Percentiles rank a stretch among this genome's conserved stretches.
Conservation (phyloP, 2,113 vertebrate genomes). For the Scatophagus argus region DNA sequence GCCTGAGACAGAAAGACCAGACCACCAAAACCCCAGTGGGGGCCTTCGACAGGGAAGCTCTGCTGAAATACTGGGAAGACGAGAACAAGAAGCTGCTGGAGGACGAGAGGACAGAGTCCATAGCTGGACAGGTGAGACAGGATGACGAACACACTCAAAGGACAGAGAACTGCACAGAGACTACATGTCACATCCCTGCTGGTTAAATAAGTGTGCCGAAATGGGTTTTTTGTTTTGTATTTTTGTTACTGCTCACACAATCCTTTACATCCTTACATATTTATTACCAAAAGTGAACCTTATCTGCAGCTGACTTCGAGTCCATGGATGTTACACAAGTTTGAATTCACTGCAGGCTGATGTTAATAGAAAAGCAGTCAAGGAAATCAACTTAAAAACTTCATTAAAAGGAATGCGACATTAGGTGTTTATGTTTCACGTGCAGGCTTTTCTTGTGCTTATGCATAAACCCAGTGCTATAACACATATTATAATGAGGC, state of each 20-base stretch:
- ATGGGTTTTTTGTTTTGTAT: too few relatives aligned
- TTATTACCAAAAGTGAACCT: neutral
- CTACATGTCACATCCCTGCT: neutral
- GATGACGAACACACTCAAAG: neutral
- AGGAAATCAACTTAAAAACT: too few relatives aligned
- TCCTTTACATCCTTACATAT: too few relatives aligned
- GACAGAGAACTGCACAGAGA: neutral
- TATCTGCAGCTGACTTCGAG: neutral
- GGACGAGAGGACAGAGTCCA: constrained; percentile 74
- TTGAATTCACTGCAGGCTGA: too few relatives aligned
- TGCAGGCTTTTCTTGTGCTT: neutral
- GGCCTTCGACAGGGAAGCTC: constrained; percentile 87
- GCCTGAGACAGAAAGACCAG: constrained; percentile 91
- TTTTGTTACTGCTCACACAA: too few relatives aligned
- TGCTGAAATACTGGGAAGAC: constrained; percentile 93
- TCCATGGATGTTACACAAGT: neutral
- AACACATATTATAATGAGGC: neutral
- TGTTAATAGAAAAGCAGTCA: too few relatives aligned
- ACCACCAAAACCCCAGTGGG: constrained; percentile 88
- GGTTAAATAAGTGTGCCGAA: too few relatives aligned
- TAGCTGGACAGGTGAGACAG: constrained; percentile 52
- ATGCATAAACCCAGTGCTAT: neutral
- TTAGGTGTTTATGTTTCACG: neutral
- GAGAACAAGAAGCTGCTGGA: constrained; percentile 88
- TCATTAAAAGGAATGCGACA: too few relatives aligned